phyloP scores from a whole-genome alignment of 2,888 invertebrate genomes.

The Dinocampus coccinellae region DNA sequence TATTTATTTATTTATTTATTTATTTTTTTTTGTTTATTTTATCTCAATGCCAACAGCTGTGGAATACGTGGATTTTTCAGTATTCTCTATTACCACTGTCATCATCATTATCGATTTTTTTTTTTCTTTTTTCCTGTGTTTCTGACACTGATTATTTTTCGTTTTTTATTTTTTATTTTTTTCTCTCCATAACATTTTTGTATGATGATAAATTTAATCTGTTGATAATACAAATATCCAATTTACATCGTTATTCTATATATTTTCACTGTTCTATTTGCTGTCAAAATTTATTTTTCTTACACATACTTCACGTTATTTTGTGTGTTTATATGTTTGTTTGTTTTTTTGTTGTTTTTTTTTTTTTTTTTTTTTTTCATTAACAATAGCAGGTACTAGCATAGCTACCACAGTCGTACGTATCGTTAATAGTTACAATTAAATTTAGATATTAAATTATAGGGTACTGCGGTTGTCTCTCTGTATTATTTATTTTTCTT shows the following conservation, averaged over 20 bases:
- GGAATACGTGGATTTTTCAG: no score
- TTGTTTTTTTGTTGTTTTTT: constrained; percentile 20
- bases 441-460: constrained; percentile 63
- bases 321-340: no score
- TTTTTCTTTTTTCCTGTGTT: neutral
- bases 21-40: no score
- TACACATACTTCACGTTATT: no score
- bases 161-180: no score
- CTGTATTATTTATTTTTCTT: no score
- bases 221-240: neutral
- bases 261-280: neutral
- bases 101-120: no score
- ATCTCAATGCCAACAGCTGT: neutral
- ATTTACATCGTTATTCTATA: neutral
- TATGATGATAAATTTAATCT: neutral
- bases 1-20: no score
- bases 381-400: constrained; percentile 71
- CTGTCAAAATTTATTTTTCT: neutral
- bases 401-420: constrained; percentile 71
- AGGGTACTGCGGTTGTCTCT: constrained; percentile 49
- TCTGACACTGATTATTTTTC: no score
- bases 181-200: no score
- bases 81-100: neutral
- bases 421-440: constrained; percentile 68
- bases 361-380: constrained; percentile 50